A percentile compares a stretch with the other conserved stretches of the same genome.
phyloP scores from a whole-genome alignment of 2,797 vertebrate genomes.

The Peromyscus nudipes region DNA sequence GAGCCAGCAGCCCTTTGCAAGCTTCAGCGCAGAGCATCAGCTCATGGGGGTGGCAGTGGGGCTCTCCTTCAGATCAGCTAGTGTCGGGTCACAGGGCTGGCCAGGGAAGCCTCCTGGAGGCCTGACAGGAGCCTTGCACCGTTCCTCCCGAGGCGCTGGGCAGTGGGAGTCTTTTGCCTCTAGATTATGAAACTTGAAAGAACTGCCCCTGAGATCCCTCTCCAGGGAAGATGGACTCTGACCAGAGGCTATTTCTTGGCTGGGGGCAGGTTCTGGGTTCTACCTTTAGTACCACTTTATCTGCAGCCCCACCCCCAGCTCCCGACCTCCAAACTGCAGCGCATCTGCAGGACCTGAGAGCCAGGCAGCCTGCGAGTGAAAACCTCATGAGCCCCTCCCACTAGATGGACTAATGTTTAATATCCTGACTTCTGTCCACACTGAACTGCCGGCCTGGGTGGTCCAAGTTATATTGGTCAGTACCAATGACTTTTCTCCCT shows the following conservation, averaged over 20 bases:
- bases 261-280: not conserved
- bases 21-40: not conserved
- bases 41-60: not conserved
- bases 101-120: not conserved
- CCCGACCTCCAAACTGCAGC: not conserved
- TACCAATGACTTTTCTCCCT: conserved; percentile 34
- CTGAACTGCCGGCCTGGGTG: conserved; percentile 13
- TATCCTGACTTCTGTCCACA: not conserved
- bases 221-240: not conserved
- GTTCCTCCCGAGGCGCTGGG: not conserved
- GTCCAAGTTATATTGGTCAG: not conserved
- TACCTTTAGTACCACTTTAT: not conserved
- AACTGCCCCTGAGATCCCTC: not conserved
- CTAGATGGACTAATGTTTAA: not conserved
- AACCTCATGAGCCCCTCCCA: not conserved
- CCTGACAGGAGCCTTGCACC: not conserved
- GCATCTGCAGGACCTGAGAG: not conserved
- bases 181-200: conserved; percentile 50
- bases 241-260: not conserved
- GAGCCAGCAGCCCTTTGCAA: not conserved
- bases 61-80: not conserved
- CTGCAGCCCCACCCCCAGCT: not conserved
- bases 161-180: not conserved
- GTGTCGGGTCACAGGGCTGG: not conserved
- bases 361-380: not conserved